A percentile compares a stretch with the other conserved stretches of the same genome.
Evolutionary conservation across 1,140 invertebrate species (phyloP).

Genomic region (Eubasilissa regina): DNA sequence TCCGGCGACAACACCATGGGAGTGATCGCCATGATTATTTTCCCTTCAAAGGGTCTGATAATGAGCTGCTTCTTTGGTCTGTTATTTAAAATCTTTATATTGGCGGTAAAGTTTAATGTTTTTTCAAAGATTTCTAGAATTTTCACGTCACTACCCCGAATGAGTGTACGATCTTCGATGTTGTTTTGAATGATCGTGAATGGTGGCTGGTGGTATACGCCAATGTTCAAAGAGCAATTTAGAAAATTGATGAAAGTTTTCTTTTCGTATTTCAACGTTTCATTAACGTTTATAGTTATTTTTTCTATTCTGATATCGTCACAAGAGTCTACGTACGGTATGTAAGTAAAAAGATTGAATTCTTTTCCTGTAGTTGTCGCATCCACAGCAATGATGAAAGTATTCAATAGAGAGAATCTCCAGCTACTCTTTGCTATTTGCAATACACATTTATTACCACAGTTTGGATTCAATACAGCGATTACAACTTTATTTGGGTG

Average conservation of each 20-base stretch:
- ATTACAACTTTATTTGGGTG: slow-evolving; percentile 21
- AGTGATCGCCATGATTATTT: not conserved
- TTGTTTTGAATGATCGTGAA: not conserved
- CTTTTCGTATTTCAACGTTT: not conserved
- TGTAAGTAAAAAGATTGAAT: not conserved
- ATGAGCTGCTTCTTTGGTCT: not conserved
- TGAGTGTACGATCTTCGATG: not conserved
- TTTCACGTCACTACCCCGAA: not conserved
- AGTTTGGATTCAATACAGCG: not conserved
- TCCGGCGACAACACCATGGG: not conserved
- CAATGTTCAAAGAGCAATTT: not conserved
- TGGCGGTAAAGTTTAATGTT: not conserved
- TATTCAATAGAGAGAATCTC: not conserved
- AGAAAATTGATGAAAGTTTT: not conserved
- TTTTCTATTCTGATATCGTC: not conserved
- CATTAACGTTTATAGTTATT: not conserved
- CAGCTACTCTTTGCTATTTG: not conserved
- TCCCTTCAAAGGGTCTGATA: not conserved
- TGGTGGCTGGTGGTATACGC: not conserved
- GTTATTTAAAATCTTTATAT: not conserved
- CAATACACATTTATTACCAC: not conserved
- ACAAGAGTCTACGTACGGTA: not conserved
- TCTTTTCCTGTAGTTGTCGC: not conserved
- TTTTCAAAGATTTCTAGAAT: not conserved
- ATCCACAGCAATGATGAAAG: not conserved